Evolutionary conservation across 2,888 invertebrate species (phyloP).

Genomic region (Crocallis elinguaria): DNA sequence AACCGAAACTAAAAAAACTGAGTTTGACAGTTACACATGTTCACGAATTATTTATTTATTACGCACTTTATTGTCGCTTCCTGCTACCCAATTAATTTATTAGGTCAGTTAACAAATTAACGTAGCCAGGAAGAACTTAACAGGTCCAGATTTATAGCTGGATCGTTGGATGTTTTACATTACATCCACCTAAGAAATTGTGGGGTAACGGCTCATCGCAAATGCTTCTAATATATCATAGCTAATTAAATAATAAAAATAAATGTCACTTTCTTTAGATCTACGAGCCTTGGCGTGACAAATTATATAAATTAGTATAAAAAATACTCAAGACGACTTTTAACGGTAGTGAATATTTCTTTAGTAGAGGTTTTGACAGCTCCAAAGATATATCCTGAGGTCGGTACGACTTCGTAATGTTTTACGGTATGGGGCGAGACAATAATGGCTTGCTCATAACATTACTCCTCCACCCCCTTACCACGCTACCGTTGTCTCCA

Average conservation of each 20-base stretch:
- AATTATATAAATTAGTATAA: constrained; percentile 32
- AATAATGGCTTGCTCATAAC: constrained; percentile 85
- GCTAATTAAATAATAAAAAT: constrained; percentile 23
- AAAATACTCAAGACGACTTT: constrained; percentile 22
- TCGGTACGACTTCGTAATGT: constrained; percentile 81
- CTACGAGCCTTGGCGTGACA: constrained; percentile 17
- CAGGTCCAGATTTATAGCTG: constrained; percentile 57
- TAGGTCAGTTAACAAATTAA: constrained; percentile 73
- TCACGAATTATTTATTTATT: constrained; percentile 70
- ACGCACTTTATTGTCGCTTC: constrained; percentile 71
- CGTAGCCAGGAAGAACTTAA: constrained; percentile 72
- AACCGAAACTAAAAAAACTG: constrained; percentile 54
- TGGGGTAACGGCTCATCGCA: constrained; percentile 16
- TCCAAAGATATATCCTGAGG: constrained; percentile 66
- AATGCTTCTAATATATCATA: constrained; percentile 19
- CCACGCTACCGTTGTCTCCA: constrained; percentile 63
- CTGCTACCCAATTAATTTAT: constrained; percentile 76
- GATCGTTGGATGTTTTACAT: constrained; percentile 39
- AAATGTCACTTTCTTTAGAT: constrained; percentile 12
- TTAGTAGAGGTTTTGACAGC: constrained; percentile 65
- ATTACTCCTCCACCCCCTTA: constrained; percentile 81
- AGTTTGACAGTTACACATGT: constrained; percentile 65
- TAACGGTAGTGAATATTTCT: constrained; percentile 34
- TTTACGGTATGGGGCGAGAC: constrained; percentile 85
- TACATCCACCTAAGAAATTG: constrained; percentile 18